These are phyloP conservation scores for Xiphophorus birchmanni DNA, from an alignment of 2,797 vertebrate species.

Conservation along the genomic window DNA sequence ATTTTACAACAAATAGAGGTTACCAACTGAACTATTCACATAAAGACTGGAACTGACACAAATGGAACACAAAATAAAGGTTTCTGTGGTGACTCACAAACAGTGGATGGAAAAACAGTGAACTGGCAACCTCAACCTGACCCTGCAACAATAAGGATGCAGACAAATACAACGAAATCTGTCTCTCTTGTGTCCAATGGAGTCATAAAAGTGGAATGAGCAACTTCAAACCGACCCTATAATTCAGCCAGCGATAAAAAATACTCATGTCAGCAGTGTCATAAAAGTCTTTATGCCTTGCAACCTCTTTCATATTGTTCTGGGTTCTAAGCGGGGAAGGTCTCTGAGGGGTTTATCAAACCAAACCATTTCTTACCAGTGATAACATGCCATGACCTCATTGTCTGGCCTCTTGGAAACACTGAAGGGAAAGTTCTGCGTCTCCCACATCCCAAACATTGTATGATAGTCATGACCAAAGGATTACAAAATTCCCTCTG, in stretches of 20 bases:
- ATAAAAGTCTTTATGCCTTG: constrained; percentile 46
- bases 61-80: constrained; percentile 44
- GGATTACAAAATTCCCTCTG: neutral
- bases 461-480: neutral
- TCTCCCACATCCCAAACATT: neutral
- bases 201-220: constrained; percentile 45
- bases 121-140: constrained; percentile 46
- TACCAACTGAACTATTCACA: constrained; percentile 20
- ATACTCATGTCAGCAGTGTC: constrained; percentile 26
- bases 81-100: constrained; percentile 54
- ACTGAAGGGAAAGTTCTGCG: constrained; percentile 4
- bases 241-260: constrained; percentile 18
- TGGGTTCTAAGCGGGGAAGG: neutral
- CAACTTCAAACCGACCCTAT: constrained; percentile 24
- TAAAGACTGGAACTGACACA: constrained; percentile 32
- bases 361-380: constrained; percentile 35
- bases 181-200: constrained; percentile 37
- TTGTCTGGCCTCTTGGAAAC: constrained; percentile 27
- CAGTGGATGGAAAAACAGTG: neutral
- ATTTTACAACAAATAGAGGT: constrained; percentile 25
- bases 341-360: constrained; percentile 18
- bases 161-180: constrained; percentile 29
- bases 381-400: constrained; percentile 37
- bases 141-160: constrained; percentile 18
- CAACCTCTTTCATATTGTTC: constrained; percentile 18